phyloP scores from a whole-genome alignment of 2,113 vertebrate species.

The Verasper variegatus region DNA sequence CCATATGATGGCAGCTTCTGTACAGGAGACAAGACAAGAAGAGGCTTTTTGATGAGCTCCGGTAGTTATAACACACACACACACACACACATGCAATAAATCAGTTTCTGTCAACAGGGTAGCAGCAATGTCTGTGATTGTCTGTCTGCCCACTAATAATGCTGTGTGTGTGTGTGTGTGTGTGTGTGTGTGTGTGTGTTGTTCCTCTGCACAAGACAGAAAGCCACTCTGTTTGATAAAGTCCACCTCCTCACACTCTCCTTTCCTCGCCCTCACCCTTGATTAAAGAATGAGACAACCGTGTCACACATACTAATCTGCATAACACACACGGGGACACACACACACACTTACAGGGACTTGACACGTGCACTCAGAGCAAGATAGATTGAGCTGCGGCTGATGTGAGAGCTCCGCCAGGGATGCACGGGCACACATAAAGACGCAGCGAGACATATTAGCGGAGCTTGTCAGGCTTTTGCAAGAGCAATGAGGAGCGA shows the following conservation, averaged over 20 bases:
- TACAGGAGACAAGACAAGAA: constrained; percentile 16
- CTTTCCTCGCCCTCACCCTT: constrained; percentile 47
- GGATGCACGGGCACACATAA: constrained; percentile 45
- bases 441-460: constrained; percentile 61
- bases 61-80: constrained; percentile 8
- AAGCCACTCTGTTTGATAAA: constrained; percentile 66
- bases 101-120: constrained; percentile 14
- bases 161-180: constrained; percentile 20
- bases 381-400: constrained; percentile 44
- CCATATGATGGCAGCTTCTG: constrained; percentile 48
- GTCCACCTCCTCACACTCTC: constrained; percentile 43
- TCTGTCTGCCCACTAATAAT: constrained; percentile 19
- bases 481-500: constrained; percentile 58
- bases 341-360: constrained; percentile 2
- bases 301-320: constrained; percentile 16
- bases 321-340: constrained; percentile 4
- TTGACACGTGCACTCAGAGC: constrained; percentile 28
- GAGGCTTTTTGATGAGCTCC: constrained; percentile 8
- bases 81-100: constrained; percentile 14
- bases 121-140: background rate
- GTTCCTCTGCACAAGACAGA: constrained; percentile 19
- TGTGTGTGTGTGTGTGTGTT: constrained; percentile 26
- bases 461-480: constrained; percentile 65
- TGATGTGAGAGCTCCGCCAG: constrained; percentile 44
- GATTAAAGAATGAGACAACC: constrained; percentile 71